Evolutionary conservation across 2,113 vertebrate species (phyloP).

Genomic region (Fulmarus glacialis): DNA sequence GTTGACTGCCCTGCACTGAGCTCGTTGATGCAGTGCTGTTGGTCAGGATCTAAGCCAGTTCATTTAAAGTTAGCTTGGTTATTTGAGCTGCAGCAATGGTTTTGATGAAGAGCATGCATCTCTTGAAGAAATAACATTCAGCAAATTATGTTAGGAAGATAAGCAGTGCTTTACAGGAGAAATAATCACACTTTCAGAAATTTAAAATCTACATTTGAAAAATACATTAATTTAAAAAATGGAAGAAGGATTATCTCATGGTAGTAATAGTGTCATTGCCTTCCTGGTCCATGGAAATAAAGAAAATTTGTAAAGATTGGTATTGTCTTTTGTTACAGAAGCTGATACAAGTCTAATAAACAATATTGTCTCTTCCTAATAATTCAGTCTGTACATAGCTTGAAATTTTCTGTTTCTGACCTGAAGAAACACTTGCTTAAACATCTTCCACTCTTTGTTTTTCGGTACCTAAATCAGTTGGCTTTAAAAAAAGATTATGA

Average conservation of each 20-base stretch:
- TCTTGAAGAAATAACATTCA: not conserved
- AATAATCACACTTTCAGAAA: not conserved
- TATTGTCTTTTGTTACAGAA: not conserved
- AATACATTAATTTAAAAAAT: not conserved
- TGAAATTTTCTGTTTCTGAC: not conserved
- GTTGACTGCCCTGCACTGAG: not conserved
- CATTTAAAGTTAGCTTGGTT: not conserved
- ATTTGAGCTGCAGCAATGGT: not conserved
- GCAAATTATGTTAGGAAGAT: not conserved
- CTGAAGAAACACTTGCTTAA: not conserved
- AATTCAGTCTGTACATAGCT: not conserved
- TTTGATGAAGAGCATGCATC: not conserved
- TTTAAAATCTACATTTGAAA: not conserved
- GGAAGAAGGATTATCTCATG: not conserved
- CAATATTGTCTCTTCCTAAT: not conserved
- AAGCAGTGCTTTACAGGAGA: not conserved
- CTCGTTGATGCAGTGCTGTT: not conserved
- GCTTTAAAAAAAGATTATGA: conserved; percentile 17
- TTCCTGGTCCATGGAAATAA: not conserved
- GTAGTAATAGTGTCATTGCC: not conserved
- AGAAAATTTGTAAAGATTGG: not conserved
- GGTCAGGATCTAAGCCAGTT: not conserved
- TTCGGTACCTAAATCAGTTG: not conserved
- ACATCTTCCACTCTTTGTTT: not conserved
- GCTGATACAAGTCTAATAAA: not conserved